These are phyloP conservation scores for Harpalus rubripes DNA, from an alignment of 2,888 invertebrate genomes.

Conservation along the genomic window DNA sequence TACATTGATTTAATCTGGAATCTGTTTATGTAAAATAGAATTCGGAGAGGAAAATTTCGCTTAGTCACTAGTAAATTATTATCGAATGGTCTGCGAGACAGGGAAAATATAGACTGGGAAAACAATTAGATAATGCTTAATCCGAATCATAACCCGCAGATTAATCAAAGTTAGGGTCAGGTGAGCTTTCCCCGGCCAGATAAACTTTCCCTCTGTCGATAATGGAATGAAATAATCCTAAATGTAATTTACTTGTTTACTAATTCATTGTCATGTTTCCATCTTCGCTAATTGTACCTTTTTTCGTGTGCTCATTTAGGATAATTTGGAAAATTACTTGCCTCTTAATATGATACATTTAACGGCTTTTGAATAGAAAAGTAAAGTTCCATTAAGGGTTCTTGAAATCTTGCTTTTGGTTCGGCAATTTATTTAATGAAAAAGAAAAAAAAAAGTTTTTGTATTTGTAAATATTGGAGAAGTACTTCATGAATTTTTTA, in stretches of 20 bases:
- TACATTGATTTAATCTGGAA: neutral
- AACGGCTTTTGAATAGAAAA: neutral
- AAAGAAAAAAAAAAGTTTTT: neutral
- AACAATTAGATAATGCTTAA: constrained; percentile 45
- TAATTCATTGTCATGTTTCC: constrained; percentile 31
- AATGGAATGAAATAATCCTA: constrained; percentile 46
- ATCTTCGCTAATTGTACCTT: constrained; percentile 29
- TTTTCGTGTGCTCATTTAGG: neutral
- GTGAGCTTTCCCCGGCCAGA: constrained; percentile 10
- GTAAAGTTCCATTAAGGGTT: neutral
- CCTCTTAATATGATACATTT: neutral
- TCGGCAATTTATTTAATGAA: neutral
- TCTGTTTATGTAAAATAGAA: neutral
- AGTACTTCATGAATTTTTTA: neutral
- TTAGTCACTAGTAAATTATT: neutral
- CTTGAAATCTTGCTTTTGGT: neutral
- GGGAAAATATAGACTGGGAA: constrained; percentile 13
- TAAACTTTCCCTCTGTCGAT: constrained; percentile 33
- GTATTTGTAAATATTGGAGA: neutral
- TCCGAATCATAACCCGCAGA: constrained; percentile 30
- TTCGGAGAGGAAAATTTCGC: neutral
- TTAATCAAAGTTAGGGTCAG: constrained; percentile 42
- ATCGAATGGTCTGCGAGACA: neutral
- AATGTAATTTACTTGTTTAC: constrained; percentile 51
- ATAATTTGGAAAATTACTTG: constrained; percentile 24